Conservation (phyloP, 2,113 vertebrate genomes). For the Nothobranchius kuhntae region DNA sequence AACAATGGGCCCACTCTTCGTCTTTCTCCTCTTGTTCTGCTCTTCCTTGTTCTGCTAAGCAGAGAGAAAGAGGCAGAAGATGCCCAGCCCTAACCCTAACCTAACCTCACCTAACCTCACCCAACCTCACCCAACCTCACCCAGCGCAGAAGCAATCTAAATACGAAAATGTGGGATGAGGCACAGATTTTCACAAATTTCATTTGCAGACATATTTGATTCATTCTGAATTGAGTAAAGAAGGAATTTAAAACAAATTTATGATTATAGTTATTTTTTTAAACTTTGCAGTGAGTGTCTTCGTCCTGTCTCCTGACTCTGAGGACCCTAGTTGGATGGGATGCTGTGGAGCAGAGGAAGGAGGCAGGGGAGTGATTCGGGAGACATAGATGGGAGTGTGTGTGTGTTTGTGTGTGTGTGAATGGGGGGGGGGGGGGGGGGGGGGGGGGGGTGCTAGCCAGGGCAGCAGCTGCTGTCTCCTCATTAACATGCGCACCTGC, state of each 20-base stretch:
- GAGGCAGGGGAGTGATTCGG: conserved; percentile 44
- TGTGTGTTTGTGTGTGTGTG: too few relatives aligned
- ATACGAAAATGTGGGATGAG: background rate
- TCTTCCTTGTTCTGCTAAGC: conserved; percentile 33
- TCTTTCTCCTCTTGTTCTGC: conserved; percentile 20
- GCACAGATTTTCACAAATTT: background rate
- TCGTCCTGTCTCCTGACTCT: conserved; percentile 13
- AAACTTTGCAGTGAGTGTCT: background rate
- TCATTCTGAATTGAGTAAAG: background rate
- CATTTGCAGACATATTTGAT: background rate
- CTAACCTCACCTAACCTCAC: too few relatives aligned
- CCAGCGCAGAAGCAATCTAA: background rate
- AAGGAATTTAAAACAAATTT: background rate
- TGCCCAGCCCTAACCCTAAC: too few relatives aligned
- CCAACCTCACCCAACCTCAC: too few relatives aligned
- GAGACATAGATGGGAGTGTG: background rate
- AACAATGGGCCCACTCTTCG: conserved; percentile 85
- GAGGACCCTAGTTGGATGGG: conserved; percentile 31
- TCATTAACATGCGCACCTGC: conserved; percentile 94
- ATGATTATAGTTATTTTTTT: background rate
- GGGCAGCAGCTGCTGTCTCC: conserved; percentile 84
- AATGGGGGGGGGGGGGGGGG: conserved; percentile 20
- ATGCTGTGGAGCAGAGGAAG: conserved; percentile 49
- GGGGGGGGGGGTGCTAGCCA: conserved; percentile 37
- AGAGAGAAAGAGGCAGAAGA: conserved; percentile 12